These are phyloP conservation scores for Oncorhynchus mykiss DNA, from an alignment of 2,113 vertebrate species.

Conservation along the genomic window DNA sequence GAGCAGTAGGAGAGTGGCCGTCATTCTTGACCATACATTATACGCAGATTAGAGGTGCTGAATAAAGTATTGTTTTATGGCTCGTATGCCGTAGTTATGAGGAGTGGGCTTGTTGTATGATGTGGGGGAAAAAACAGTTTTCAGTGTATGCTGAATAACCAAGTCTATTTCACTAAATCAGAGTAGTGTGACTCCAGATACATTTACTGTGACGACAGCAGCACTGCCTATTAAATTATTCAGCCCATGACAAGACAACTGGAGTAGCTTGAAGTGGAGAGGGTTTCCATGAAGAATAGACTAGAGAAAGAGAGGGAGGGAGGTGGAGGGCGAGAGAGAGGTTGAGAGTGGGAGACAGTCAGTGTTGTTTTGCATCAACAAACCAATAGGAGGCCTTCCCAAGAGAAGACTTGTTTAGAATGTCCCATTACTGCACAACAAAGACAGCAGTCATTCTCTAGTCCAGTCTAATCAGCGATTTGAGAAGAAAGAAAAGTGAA, in stretches of 20 bases:
- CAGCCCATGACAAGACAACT: slow-evolving; percentile 3
- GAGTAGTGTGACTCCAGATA: neutral
- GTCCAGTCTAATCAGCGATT: slow-evolving; percentile 52
- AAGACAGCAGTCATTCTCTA: slow-evolving; percentile 54
- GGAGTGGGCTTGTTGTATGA: slow-evolving; percentile 30
- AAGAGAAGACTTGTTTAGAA: slow-evolving; percentile 48
- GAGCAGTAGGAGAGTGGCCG: slow-evolving; percentile 16
- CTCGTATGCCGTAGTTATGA: slow-evolving; percentile 43
- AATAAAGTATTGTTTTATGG: slow-evolving; percentile 48
- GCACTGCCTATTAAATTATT: slow-evolving; percentile 27
- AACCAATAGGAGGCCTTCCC: slow-evolving; percentile 19
- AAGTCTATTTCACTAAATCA: neutral
- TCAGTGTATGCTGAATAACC: slow-evolving; percentile 15
- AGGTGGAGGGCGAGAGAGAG: slow-evolving; percentile 13
- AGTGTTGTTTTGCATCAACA: slow-evolving; percentile 41
- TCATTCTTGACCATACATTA: slow-evolving; percentile 28
- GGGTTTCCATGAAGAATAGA: neutral
- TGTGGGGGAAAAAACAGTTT: slow-evolving; percentile 24
- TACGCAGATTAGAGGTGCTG: slow-evolving; percentile 37
- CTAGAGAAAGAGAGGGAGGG: slow-evolving; percentile 16
- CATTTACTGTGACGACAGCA: neutral
- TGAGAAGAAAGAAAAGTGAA: slow-evolving; percentile 34
- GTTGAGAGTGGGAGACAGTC: slow-evolving; percentile 11
- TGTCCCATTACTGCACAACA: slow-evolving; percentile 53
- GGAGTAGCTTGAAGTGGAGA: neutral